These are phyloP conservation scores for Platerodrilus igneus DNA, from an alignment of 2,888 invertebrate species.

Conservation along the genomic window DNA sequence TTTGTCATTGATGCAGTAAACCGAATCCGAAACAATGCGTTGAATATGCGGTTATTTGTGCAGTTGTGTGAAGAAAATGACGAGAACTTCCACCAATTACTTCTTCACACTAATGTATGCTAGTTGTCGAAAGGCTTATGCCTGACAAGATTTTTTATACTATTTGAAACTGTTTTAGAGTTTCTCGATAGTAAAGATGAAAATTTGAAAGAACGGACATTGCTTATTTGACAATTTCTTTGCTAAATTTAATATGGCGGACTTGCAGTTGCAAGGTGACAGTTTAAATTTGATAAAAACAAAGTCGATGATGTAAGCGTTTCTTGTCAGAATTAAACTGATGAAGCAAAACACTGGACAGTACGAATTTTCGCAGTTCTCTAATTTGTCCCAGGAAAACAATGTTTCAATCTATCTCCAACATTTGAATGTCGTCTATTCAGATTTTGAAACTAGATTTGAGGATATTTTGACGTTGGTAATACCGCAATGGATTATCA, in stretches of 20 bases:
- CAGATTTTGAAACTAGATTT: conserved; percentile 31
- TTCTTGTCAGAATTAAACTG: conserved; percentile 31
- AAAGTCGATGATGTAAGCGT: conserved; percentile 30
- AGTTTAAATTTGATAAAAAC: conserved; percentile 33
- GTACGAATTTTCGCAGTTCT: conserved; percentile 33
- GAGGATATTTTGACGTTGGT: conserved; percentile 32
- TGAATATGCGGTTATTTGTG: conserved; percentile 31
- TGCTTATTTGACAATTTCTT: conserved; percentile 20
- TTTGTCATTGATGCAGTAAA: conserved; percentile 27
- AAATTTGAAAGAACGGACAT: conserved; percentile 16
- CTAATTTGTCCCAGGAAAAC: conserved; percentile 25
- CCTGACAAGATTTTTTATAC: conserved; percentile 25
- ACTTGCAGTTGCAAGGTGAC: conserved; percentile 32
- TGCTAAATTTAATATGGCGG: conserved; percentile 21
- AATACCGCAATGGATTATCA: conserved; percentile 29
- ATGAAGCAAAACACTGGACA: conserved; percentile 34
- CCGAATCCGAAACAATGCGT: conserved; percentile 24
- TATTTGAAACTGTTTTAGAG: conserved; percentile 19
- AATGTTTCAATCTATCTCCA: conserved; percentile 29
- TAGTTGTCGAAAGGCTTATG: conserved; percentile 32
- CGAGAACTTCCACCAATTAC: conserved; percentile 28
- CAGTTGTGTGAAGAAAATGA: conserved; percentile 34
- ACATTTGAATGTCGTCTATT: conserved; percentile 32
- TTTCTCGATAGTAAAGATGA: conserved; percentile 15
- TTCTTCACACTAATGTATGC: conserved; percentile 28